Evolutionary conservation across 64 coral and sea anemone species (phyloP).

Genomic region (Montipora sp.): DNA sequence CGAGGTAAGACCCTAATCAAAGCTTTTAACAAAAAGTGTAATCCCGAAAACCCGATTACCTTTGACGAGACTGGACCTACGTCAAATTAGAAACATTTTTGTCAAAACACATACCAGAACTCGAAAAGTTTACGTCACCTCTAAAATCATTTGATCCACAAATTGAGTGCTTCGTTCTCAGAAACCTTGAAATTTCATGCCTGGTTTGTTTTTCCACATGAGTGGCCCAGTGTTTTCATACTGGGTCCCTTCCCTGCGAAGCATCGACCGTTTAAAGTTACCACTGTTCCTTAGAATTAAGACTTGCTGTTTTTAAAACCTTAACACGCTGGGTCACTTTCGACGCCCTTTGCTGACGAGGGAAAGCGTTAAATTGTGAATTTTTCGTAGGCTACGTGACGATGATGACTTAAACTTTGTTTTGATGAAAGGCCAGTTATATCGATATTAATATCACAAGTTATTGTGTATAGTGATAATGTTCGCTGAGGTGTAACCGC

Average conservation of each 20-base stretch:
- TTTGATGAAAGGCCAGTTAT: not conserved
- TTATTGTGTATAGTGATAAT: not conserved
- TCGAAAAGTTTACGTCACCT: not conserved
- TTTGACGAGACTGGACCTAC: not conserved
- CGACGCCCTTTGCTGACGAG: not conserved
- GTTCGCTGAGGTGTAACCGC: not conserved
- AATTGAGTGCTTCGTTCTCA: not conserved
- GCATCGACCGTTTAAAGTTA: not conserved
- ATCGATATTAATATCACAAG: not conserved
- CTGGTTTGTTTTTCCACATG: not conserved
- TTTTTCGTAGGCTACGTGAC: not conserved
- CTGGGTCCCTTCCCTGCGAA: not conserved
- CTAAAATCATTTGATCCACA: not conserved
- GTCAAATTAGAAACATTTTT: not conserved
- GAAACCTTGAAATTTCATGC: not conserved
- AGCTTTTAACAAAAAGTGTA: constrained; percentile 18
- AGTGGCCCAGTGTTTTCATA: not conserved
- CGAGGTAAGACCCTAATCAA: not conserved
- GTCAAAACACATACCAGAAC: not conserved
- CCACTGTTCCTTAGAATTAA: not conserved
- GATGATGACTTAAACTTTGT: not conserved
- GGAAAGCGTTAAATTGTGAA: not conserved
- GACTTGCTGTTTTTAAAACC: not conserved
- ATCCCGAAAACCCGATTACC: constrained; percentile 1
- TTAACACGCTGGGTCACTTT: not conserved